Conservation (phyloP, 2,888 invertebrate species). For the Heliconius hortense region DNA sequence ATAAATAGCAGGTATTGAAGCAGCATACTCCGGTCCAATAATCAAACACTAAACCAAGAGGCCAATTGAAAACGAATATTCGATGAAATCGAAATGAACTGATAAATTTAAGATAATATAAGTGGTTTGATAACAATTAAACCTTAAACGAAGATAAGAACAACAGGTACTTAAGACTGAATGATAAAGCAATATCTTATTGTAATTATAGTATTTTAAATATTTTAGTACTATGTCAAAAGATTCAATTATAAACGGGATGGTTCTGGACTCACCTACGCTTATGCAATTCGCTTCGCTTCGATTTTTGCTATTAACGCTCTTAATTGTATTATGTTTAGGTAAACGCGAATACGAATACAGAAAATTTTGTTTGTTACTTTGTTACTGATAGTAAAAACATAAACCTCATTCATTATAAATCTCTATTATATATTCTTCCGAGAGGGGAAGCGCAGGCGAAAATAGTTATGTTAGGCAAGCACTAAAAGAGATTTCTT, state of each 20-base stretch:
- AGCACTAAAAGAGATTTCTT: too few species aligned
- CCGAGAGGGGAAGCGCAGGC: too few species aligned
- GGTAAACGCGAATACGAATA: too few species aligned
- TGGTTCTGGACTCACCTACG: background rate
- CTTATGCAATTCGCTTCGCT: background rate
- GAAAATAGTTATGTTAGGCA: too few species aligned
- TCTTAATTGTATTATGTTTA: too few species aligned
- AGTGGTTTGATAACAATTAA: conserved; percentile 5
- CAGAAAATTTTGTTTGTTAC: too few species aligned
- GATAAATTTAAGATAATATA: background rate
- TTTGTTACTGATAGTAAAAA: too few species aligned
- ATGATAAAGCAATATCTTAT: conserved; percentile 3
- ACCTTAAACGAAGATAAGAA: conserved; percentile 4
- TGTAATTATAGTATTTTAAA: background rate
- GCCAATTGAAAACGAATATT: background rate
- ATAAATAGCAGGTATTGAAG: background rate
- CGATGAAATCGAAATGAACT: background rate
- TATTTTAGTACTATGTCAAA: background rate
- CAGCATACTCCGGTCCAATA: background rate
- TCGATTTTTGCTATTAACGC: too few species aligned
- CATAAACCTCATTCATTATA: too few species aligned
- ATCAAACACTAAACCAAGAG: background rate
- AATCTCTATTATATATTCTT: too few species aligned
- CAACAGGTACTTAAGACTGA: background rate
- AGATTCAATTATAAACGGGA: background rate